These are phyloP conservation scores for Alectoris magna DNA, from an alignment of 2,797 vertebrate species.

Conservation along the genomic window DNA sequence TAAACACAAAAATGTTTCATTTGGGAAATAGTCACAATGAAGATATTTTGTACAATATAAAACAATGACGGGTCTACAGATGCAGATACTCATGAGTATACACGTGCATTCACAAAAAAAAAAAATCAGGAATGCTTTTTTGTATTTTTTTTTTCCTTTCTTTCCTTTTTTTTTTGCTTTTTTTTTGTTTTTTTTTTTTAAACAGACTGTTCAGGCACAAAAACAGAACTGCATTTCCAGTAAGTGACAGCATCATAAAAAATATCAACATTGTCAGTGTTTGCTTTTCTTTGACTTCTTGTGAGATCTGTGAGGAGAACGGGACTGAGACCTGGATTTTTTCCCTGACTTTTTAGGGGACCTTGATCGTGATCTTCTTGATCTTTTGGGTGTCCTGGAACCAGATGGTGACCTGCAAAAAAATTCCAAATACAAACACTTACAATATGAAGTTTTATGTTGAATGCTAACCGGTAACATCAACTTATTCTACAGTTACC, in stretches of 20 bases:
- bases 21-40: slow-evolving; percentile 84
- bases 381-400: slow-evolving; percentile 96
- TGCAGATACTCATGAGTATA: slow-evolving; percentile 85
- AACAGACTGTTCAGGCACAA: slow-evolving; percentile 86
- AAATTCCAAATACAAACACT: not conserved
- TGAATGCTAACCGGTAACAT: not conserved
- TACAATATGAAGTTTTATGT: not conserved
- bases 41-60: slow-evolving; percentile 96
- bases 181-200: slow-evolving; percentile 70
- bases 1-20: slow-evolving; percentile 87
- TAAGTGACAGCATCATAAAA: slow-evolving; percentile 85
- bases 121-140: slow-evolving; percentile 84
- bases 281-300: slow-evolving; percentile 99
- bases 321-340: slow-evolving; percentile 96
- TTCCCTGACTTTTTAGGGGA: slow-evolving; percentile 92
- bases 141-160: slow-evolving; percentile 73
- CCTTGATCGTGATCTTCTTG: slow-evolving; percentile 91
- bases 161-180: slow-evolving; percentile 67
- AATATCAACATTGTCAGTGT: slow-evolving; percentile 89
- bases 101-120: slow-evolving; percentile 89
- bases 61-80: slow-evolving; percentile 90
- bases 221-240: slow-evolving; percentile 87
- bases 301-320: slow-evolving; percentile 98
- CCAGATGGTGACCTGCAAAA: slow-evolving; percentile 91
- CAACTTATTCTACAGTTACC: not conserved